Conservation (phyloP, 2,797 vertebrate genomes). For the Lacerta agilis region DNA sequence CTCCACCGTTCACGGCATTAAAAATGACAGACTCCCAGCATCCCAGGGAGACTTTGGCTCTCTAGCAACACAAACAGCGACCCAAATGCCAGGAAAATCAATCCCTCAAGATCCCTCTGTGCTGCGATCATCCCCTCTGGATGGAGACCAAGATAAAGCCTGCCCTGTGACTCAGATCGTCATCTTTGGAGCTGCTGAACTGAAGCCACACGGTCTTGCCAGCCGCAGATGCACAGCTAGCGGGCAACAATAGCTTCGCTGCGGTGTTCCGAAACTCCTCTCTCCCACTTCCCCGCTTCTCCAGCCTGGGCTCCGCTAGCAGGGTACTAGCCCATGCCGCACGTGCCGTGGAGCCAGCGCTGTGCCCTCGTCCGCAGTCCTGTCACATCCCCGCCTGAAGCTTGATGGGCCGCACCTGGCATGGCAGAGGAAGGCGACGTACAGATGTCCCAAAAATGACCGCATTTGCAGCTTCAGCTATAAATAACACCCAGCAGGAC, state of each 20-base stretch:
- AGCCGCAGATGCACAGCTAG: slow-evolving; percentile 18
- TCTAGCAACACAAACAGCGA: slow-evolving; percentile 43
- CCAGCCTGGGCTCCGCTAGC: accelerated
- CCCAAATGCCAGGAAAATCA: slow-evolving; percentile 43
- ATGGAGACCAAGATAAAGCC: slow-evolving; percentile 23
- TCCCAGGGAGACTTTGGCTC: slow-evolving; percentile 13
- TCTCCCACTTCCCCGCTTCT: neutral
- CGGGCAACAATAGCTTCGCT: neutral
- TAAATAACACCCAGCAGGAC: neutral
- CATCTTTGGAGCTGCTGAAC: neutral
- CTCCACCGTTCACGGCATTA: slow-evolving; percentile 20
- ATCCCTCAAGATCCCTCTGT: slow-evolving; percentile 8
- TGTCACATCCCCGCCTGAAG: neutral
- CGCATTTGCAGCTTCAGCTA: neutral
- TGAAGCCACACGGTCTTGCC: neutral
- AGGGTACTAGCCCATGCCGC: neutral
- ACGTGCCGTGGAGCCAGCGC: accelerated
- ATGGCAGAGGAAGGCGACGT: neutral
- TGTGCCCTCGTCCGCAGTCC: neutral
- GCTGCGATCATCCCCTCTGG: neutral
- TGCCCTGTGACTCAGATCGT: slow-evolving; percentile 6
- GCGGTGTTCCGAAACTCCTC: neutral
- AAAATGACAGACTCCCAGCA: neutral
- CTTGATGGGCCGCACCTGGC: neutral
- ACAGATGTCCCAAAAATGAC: slow-evolving; percentile 10